Percentiles rank a stretch among this genome's conserved stretches.
Conservation (phyloP, 2,888 invertebrate genomes). For the Drosophila anceps region DNA sequence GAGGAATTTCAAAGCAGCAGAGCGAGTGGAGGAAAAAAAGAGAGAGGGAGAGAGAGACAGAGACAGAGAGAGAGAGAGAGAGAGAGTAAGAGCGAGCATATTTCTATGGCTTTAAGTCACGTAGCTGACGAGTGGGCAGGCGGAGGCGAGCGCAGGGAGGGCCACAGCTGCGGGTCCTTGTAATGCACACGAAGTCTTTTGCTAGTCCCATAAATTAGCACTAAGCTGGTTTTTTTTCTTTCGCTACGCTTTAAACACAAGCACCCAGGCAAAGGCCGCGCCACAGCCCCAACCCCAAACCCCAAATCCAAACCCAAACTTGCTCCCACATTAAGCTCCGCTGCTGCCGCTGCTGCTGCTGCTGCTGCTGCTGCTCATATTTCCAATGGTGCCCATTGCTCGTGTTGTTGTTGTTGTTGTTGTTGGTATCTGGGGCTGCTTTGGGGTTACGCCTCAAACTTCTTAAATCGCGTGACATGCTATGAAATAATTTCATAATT, state of each 20-base stretch:
- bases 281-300: background rate
- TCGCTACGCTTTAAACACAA: background rate
- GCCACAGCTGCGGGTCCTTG: background rate
- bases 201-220: slow-evolving; percentile 43
- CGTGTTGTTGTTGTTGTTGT: slow-evolving; percentile 20
- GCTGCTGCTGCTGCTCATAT: slow-evolving; percentile 6
- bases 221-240: slow-evolving; percentile 23
- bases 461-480: slow-evolving; percentile 71
- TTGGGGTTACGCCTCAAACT: slow-evolving; percentile 43
- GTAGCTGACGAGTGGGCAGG: background rate
- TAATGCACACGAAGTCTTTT: slow-evolving; percentile 26
- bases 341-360: slow-evolving; percentile 5
- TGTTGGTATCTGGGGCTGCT: slow-evolving; percentile 20
- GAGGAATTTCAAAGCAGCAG: no score
- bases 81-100: background rate
- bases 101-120: slow-evolving; percentile 17
- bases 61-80: background rate
- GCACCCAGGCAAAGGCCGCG: background rate
- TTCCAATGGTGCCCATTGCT: slow-evolving; percentile 25
- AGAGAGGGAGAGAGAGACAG: background rate
- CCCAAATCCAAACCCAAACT: background rate
- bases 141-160: no score
- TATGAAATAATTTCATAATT: slow-evolving; percentile 69
- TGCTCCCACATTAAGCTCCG: background rate
- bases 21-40: background rate